Conservation (phyloP, 2,888 invertebrate genomes). For the Scaptomyza cyrtandrae region DNA sequence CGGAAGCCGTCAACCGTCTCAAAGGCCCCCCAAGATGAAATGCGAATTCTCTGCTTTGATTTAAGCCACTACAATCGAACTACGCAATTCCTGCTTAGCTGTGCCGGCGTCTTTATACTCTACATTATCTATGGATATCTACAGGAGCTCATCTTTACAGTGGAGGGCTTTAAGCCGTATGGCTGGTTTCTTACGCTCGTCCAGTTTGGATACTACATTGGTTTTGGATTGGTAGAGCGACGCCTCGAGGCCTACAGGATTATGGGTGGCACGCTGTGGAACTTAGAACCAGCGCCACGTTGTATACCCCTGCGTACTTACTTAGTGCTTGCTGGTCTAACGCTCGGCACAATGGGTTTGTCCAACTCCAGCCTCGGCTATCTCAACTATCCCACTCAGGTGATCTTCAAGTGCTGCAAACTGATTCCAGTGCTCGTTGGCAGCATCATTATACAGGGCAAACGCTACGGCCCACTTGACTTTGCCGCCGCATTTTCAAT, state of each 20-base stretch:
- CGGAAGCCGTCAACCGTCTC: conserved; percentile 49
- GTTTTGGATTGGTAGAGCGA: conserved; percentile 91
- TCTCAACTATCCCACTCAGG: conserved; percentile 98
- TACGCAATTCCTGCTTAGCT: conserved; percentile 91
- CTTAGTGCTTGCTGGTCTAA: conserved; percentile 92
- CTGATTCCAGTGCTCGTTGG: conserved; percentile 97
- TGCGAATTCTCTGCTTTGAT: conserved; percentile 90
- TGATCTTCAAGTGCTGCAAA: conserved; percentile 99
- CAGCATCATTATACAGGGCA: conserved; percentile 95
- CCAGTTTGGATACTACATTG: conserved; percentile 94
- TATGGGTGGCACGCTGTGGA: conserved; percentile 41
- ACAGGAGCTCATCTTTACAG: conserved; percentile 95
- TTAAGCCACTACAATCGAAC: conserved; percentile 87
- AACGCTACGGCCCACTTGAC: conserved; percentile 93
- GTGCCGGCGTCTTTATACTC: conserved; percentile 92
- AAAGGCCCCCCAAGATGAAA: conserved; percentile 79
- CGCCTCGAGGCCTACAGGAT: conserved; percentile 85
- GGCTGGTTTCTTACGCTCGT: conserved; percentile 97
- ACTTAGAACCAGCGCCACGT: conserved; percentile 86
- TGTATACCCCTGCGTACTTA: conserved; percentile 94
- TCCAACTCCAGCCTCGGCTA: conserved; percentile 97
- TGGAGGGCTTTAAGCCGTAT: conserved; percentile 94
- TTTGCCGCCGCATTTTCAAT: conserved; percentile 93
- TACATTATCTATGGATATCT: conserved; percentile 96
- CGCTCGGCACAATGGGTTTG: conserved; percentile 97